Evolutionary conservation across 2,888 invertebrate species (phyloP), one percentile per base, ranked within the genome.

Genomic region (Callosobruchus maculatus): DNA sequence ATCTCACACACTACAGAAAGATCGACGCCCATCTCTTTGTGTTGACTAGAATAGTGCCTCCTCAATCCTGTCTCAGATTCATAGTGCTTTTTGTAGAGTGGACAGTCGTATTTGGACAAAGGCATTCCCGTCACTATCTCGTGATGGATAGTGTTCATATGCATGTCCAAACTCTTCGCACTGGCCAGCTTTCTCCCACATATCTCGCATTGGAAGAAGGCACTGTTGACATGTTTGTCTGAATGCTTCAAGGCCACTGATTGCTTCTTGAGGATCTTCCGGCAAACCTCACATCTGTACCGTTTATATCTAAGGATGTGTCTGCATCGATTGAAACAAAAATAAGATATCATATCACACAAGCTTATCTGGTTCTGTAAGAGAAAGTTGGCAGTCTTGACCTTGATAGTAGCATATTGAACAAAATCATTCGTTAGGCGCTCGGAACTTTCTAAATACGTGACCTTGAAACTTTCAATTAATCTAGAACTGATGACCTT

Each of bases 21-120:
- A 87, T 88, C 88, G 85, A 77, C 89, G 88, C 80, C 81, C 70
- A 77, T 30, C 70, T 77, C 78, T 49, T 79, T 80, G 74, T 83
- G 83, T 26, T 81, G 78, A 66, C 80, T 79, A 67, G 80, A 77
- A 68, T 81, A 89, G 74, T 90, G 90, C 20, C 85, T 78, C 71
- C 80, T 85, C 3, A 84, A 76, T 26, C 86, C 86, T 13, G 83
- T 81, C 21, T 82, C 81, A 20, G 85, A 82, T 3, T 82, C 78
- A 75, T 86, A 87, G 31, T 84, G 82, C 49, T 87, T 84, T 0
- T 85, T 85, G 76, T 90, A 90, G 20, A 88, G 86, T 0, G 87
- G 83, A 72, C 91, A 91, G 71, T 83, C 80, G 76, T 81, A 78
- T 85, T 88, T 22, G 81, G 81, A 20, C 76, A 82, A 0, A 82